Evolutionary conservation across 2,797 vertebrate species (phyloP), one percentile per base, ranked within the genome.

Genomic region (Phaenicophaeus curvirostris): DNA sequence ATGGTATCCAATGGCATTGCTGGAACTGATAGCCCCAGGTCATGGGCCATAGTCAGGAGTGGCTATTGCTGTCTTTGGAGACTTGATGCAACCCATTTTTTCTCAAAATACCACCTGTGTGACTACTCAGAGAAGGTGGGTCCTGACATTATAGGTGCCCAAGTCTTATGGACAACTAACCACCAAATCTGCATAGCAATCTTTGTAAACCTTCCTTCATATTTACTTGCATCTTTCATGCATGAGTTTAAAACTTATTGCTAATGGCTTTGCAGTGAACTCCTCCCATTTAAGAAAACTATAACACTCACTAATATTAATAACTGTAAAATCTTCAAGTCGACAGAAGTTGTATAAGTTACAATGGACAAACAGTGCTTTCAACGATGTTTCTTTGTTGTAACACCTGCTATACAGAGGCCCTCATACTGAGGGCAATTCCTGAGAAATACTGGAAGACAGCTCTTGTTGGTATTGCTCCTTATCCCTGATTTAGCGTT

Each of bases 1-100:
- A 11, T 28, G n/a, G 15, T 20, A 44, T 42, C 41, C 62, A 81
- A 2, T 1, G 3, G 4, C 24, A 31, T 11, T 1, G 0, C 5
- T 74, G 39, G 19, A 2, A 1, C 2, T 21, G 42, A 35, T 6
- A 3, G 5, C 2, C 14, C 25, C 12, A 24, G 8, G 15, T 33
- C 2, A 1, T 18, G 19, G 15, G 25, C 9, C 6, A 13, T 6
- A 6, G 8, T 3, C 11, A 33, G 24, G 13, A 7, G 2, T 39
- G 31, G 13, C 3, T 76, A 14, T 42, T 69, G 41, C 12, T 51
- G 28, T 6, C 15, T 13, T 55, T 4, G 1, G 9, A 71, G 24
- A 27, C 17, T 39, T 73, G n/a, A 19, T 9, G 76, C 5, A 66
- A 58, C 6, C 2, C 2, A 9, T 37, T 83, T 59, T 76, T 31